phyloP scores from a whole-genome alignment of 2,888 invertebrate species.

The Netelia fuscicornis region DNA sequence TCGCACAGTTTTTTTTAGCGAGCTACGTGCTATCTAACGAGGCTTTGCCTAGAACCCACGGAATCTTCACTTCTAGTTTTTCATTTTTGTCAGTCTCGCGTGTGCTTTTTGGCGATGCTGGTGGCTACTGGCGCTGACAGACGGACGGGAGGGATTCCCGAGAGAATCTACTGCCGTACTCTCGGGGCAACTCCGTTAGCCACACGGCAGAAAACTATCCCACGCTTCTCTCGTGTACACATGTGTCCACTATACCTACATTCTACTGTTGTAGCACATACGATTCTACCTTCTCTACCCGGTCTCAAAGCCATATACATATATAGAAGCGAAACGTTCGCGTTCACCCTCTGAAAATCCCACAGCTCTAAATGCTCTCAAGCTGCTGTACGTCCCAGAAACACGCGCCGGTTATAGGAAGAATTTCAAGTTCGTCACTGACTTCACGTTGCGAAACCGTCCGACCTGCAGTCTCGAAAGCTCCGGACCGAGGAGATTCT shows the following conservation, averaged over 20 bases:
- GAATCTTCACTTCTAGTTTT: conserved; percentile 17
- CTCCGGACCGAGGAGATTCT: neutral
- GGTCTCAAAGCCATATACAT: neutral
- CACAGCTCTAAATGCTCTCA: conserved; percentile 43
- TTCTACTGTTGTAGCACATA: too few species aligned
- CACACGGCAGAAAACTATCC: conserved; percentile 6
- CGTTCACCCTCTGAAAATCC: conserved; percentile 6
- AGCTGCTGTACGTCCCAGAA: conserved; percentile 16
- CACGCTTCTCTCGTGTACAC: neutral
- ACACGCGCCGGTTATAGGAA: conserved; percentile 15
- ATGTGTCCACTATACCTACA: too few species aligned
- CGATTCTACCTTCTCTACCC: too few species aligned
- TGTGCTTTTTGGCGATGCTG: conserved; percentile 44
- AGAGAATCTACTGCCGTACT: conserved; percentile 33
- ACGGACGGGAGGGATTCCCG: conserved; percentile 25
- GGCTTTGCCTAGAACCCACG: conserved; percentile 30
- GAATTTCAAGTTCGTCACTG: conserved; percentile 52
- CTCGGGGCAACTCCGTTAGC: conserved; percentile 14
- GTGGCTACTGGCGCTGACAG: conserved; percentile 42
- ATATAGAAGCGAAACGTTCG: conserved; percentile 4
- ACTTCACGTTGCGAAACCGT: neutral
- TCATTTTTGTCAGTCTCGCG: conserved; percentile 9
- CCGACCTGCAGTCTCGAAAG: neutral
- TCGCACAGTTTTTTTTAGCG: conserved; percentile 30
- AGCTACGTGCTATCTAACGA: conserved; percentile 56